Conservation (phyloP, 1,140 invertebrate species). For the Rhopalosiphum maidis region DNA sequence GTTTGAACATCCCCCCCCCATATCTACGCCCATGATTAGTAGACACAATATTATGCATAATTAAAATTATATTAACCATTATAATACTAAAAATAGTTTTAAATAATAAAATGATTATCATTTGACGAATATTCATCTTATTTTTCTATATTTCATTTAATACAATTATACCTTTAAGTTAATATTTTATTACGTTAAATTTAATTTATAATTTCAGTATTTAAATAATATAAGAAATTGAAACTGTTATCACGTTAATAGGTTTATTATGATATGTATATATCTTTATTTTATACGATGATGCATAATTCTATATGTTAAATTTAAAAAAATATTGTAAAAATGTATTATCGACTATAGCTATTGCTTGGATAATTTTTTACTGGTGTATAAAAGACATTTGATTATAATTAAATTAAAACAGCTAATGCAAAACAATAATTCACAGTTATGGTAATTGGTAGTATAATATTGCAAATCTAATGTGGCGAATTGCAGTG, state of each 20-base stretch:
- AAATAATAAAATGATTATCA: neutral
- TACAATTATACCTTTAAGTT: neutral
- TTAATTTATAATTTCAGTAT: no score
- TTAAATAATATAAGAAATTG: no score
- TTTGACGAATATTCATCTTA: neutral
- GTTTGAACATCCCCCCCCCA: no score
- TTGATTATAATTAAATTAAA: conserved; percentile 14
- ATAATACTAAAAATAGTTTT: neutral
- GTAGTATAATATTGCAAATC: neutral
- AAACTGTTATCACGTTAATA: no score
- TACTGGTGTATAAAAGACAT: neutral
- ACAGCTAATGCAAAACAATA: neutral
- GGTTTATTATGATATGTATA: no score
- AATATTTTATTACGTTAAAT: neutral
- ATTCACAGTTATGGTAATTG: conserved; percentile 1
- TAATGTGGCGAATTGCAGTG: neutral
- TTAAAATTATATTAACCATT: neutral
- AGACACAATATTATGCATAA: neutral
- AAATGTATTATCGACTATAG: neutral
- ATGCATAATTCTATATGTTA: no score
- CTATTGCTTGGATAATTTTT: neutral
- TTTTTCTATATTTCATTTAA: neutral
- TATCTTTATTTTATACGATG: no score
- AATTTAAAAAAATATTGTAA: no score
- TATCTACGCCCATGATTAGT: no score